Base-by-base conservation (phyloP, 2,888 invertebrate species). In the Ctenicera cuprea region DNA sequence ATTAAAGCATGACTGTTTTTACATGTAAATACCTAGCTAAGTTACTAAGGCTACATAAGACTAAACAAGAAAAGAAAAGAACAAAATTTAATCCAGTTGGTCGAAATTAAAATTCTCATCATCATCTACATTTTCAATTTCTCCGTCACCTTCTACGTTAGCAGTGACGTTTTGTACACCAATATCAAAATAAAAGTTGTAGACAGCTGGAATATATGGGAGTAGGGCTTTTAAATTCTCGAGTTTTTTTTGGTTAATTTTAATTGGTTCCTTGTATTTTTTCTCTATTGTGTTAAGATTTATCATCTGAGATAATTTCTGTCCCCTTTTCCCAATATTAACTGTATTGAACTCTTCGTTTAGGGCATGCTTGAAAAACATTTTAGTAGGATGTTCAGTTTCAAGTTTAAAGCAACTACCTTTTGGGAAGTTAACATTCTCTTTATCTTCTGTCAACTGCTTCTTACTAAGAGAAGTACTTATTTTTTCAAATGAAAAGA, bases 301-400 rank as follows among this genome's bases (percentile, higher is more conserved):
- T 26, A 26, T 26, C 26, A 26, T 26, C 26, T 26, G 26, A 26
- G 26, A 5, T 26, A 26, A 3, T 26, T 26, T 26, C 26, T 26
- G 26, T 26, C 50, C 50, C 50, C 38, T 59, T 69, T 59, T 69
- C 0, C 69, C 62, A 69, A 69, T 61, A 45, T 43, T 69, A 14
- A 48, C 50, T n/a, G 61, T 11, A 50, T 69, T 61, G 52, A 61
- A 69, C 20, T 48, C 59, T 45, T 61, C 69, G 33, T 69, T 69
- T 5, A 12, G 16, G 12, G 62, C 12, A 18, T 61, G 69, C 38
- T 69, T 61, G 3, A 69, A 18, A 5, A 37, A 38, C 61, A 69
- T 61, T 59, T 43, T 26, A 12, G 5, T 67, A 11, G 26, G 54
- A 67, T 30, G 26, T 7, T 59, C 57, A 8, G 3, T 1, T 20